These are phyloP conservation scores for Bombus picipes DNA, from an alignment of 1,140 invertebrate species.

Conservation along the genomic window DNA sequence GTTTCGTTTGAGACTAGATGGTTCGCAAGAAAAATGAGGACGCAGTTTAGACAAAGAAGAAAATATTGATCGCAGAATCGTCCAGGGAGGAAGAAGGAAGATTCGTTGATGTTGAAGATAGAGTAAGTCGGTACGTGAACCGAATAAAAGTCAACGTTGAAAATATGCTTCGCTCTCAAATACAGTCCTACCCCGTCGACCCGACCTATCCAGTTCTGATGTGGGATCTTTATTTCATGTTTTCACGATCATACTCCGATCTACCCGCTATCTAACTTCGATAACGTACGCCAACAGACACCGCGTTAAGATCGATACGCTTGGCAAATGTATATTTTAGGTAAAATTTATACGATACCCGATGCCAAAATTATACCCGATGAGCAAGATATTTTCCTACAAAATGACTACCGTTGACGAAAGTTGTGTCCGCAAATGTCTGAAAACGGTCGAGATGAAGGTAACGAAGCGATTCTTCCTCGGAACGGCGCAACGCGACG, in stretches of 20 bases:
- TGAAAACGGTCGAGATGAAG: too few species aligned
- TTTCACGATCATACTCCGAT: slow-evolving; percentile 44
- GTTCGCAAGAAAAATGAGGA: neutral
- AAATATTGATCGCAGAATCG: slow-evolving; percentile 12
- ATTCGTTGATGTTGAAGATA: slow-evolving; percentile 24
- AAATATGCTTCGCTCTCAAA: slow-evolving; percentile 66
- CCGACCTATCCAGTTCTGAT: slow-evolving; percentile 24
- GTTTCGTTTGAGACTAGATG: slow-evolving; percentile 14
- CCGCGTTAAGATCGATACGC: slow-evolving; percentile 16
- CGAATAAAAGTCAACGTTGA: slow-evolving; percentile 65
- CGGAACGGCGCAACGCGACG: neutral
- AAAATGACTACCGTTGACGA: too few species aligned
- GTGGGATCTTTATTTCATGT: slow-evolving; percentile 66
- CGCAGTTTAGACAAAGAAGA: slow-evolving; percentile 1
- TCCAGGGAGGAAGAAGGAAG: neutral
- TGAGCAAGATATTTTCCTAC: too few species aligned
- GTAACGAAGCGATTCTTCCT: neutral
- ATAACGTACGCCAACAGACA: slow-evolving; percentile 1
- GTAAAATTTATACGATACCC: too few species aligned
- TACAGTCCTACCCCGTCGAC: neutral
- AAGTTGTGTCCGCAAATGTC: too few species aligned
- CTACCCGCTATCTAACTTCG: slow-evolving; percentile 8
- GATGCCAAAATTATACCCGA: too few species aligned
- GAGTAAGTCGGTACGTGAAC: slow-evolving; percentile 61
- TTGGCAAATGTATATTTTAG: too few species aligned